These are phyloP conservation scores for Falco punctatus DNA, from an alignment of 2,113 vertebrate genomes.

Conservation along the genomic window DNA sequence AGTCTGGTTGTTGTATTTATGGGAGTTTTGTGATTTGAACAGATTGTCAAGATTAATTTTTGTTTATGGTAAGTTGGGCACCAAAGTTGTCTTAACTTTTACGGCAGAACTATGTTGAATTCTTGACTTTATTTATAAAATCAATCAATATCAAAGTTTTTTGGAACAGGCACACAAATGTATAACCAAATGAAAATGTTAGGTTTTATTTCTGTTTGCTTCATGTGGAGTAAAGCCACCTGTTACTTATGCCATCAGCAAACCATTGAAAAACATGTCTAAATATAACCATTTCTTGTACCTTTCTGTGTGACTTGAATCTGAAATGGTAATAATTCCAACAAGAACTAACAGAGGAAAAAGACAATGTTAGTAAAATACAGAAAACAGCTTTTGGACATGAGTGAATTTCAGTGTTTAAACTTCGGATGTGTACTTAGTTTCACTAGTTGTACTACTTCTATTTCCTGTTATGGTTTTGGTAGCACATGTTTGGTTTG, in stretches of 20 bases:
- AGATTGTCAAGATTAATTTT: slow-evolving; percentile 28
- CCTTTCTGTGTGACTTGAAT: not conserved
- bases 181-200: not conserved
- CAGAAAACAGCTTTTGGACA: not conserved
- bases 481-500: not conserved
- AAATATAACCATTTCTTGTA: not conserved
- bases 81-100: not conserved
- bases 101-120: not conserved
- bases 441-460: slow-evolving; percentile 24
- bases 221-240: not conserved
- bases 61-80: not conserved
- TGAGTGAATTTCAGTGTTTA: not conserved
- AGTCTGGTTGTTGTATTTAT: slow-evolving; percentile 10
- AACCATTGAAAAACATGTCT: not conserved
- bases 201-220: not conserved
- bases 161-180: not conserved
- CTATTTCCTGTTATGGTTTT: slow-evolving; percentile 25
- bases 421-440: not conserved
- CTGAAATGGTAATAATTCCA: not conserved
- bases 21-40: not conserved
- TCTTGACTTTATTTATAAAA: slow-evolving; percentile 13
- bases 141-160: not conserved
- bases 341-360: not conserved
- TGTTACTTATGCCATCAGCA: not conserved
- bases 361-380: not conserved